Conservation (phyloP, 2,888 invertebrate genomes). For the Taphrorychus bicolor region DNA sequence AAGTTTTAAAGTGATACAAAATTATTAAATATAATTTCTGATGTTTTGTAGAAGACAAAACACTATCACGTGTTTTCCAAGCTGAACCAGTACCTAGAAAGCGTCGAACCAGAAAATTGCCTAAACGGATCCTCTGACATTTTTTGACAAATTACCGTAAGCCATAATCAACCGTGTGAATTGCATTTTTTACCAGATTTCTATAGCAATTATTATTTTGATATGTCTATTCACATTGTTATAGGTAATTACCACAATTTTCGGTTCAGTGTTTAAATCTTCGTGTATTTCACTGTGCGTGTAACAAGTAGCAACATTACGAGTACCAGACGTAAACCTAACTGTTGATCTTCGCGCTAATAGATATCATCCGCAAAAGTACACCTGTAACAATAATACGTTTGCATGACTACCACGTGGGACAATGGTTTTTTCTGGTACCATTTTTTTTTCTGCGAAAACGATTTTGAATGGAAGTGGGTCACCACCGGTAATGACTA, state of each 20-base stretch:
- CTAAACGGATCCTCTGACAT: too few relatives aligned
- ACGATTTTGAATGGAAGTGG: slow-evolving; percentile 11
- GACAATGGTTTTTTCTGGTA: slow-evolving; percentile 10
- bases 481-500: slow-evolving; percentile 2
- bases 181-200: too few relatives aligned
- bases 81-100: too few relatives aligned
- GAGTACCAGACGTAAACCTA: slow-evolving; percentile 14
- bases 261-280: neutral
- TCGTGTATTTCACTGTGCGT: slow-evolving; percentile 1
- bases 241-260: neutral
- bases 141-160: too few relatives aligned
- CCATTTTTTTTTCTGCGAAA: slow-evolving; percentile 23
- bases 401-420: slow-evolving; percentile 19
- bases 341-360: slow-evolving; percentile 24
- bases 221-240: neutral
- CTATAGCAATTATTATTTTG: neutral
- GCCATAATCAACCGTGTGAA: neutral
- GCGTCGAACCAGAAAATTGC: too few relatives aligned
- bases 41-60: too few relatives aligned
- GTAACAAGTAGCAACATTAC: neutral
- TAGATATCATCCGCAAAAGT: slow-evolving; percentile 25
- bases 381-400: slow-evolving; percentile 22
- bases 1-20: too few relatives aligned
- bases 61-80: too few relatives aligned
- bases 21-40: too few relatives aligned